Conservation (phyloP, 2,888 invertebrate genomes). For the Monopis laevigella region DNA sequence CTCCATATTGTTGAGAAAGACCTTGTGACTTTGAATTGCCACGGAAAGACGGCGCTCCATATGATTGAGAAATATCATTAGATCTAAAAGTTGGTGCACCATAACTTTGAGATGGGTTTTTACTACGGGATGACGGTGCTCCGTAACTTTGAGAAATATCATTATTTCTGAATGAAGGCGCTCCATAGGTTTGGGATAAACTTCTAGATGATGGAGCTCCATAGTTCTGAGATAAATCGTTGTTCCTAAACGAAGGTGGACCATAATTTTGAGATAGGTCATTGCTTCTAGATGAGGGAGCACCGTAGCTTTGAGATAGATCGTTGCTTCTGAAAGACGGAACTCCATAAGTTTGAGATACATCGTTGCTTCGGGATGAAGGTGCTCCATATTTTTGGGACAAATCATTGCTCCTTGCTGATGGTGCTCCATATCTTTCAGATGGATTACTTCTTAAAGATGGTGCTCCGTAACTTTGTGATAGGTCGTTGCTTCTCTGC, state of each 20-base stretch:
- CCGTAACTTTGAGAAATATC: conserved; percentile 19
- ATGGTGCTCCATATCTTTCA: conserved; percentile 20
- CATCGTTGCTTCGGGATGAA: background rate
- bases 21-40: conserved; percentile 14
- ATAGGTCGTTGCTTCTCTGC: background rate
- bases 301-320: conserved; percentile 22
- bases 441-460: conserved; percentile 15
- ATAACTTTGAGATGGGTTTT: background rate
- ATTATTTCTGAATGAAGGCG: background rate
- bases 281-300: conserved; percentile 19
- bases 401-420: conserved; percentile 27
- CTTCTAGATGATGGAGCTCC: conserved; percentile 23
- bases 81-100: background rate
- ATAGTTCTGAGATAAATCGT: conserved; percentile 26
- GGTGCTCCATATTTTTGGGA: conserved; percentile 21
- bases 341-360: background rate
- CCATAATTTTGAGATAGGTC: conserved; percentile 32
- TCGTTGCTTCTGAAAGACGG: background rate
- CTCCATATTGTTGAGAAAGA: conserved; percentile 28
- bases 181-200: background rate
- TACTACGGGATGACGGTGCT: conserved; percentile 19
- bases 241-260: conserved; percentile 25
- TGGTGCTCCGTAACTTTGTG: background rate
- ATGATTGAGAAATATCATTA: background rate
- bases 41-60: conserved; percentile 26